Percentiles rank a stretch among this genome's conserved stretches.
These are phyloP conservation scores for Brachionus asplanchnoidis DNA, from an alignment of 1,140 invertebrate species.

Conservation along the genomic window DNA sequence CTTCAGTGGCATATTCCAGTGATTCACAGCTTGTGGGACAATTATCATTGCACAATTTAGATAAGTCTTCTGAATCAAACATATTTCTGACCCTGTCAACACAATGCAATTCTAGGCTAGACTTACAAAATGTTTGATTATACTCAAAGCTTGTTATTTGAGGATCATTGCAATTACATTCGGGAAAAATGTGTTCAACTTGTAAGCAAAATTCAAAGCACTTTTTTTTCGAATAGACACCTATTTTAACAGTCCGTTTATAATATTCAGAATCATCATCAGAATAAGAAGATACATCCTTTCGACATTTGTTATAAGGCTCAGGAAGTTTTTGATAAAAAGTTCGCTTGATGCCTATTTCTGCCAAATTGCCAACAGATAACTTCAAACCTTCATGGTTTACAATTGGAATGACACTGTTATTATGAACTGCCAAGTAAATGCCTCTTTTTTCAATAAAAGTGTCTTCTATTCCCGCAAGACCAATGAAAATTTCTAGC, in stretches of 20 bases:
- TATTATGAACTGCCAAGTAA: slow-evolving; percentile 9
- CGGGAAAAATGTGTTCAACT: not conserved
- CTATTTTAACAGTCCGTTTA: not conserved
- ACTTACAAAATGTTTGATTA: not conserved
- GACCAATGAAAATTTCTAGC: slow-evolving; percentile 16
- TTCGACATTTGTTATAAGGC: not conserved
- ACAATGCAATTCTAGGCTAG: not conserved
- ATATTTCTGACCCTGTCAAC: not conserved
- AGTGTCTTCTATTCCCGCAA: not conserved
- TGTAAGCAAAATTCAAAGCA: not conserved
- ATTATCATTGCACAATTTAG: not conserved
- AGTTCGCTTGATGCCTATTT: not conserved
- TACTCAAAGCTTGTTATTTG: not conserved
- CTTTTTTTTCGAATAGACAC: slow-evolving; percentile 1
- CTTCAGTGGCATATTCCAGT: not conserved
- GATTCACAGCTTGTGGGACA: slow-evolving; percentile 11
- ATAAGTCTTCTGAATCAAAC: not conserved
- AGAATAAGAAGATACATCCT: not conserved
- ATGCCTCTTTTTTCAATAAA: not conserved
- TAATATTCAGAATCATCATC: not conserved
- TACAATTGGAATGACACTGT: not conserved
- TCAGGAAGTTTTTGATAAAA: not conserved
- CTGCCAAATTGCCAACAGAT: not conserved
- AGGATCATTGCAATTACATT: not conserved
- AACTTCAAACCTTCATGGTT: not conserved